Base-by-base conservation (phyloP, 1,140 invertebrate species). In the Leptopilina clavipes region DNA sequence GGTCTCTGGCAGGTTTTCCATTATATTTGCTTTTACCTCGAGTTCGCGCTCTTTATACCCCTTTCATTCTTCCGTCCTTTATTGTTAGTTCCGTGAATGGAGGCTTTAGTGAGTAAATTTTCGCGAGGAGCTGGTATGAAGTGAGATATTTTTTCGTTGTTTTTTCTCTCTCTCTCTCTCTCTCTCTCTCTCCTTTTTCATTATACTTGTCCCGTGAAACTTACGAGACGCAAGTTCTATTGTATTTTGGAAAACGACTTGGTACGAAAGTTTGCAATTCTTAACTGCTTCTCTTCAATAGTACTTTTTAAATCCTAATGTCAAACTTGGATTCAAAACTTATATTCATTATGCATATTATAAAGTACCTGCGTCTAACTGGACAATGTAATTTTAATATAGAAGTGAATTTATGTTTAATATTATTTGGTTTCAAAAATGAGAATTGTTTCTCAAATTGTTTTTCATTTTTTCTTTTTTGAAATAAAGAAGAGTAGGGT, bases 11-110 rank as follows among this genome's bases (percentile, higher is more conserved):
- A 65, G 59, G 59, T 65, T 65, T 65, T 65, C 59, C 59, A 65
- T 65, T 65, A 65, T n/a, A n/a, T 65, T 65, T 65, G 59, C 59
- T 65, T 65, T 65, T 65, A 65, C 22, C 59, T 31, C 59, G 59
- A 65, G 59, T 65, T 65, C 59, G 59, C 59, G 59, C 59, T 65
- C 59, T 65, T 65, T 65, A 65, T 65, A 65, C 59, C 59, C 59
- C 59, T 65, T 65, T 31, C 59, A 65, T 65, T 65, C 59, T 65
- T 65, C 59, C 25, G 1, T 9, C 59, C 59, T 65, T 65, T 65
- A 65, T 65, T 65, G 22, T 65, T 22, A 65, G 25, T 65, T 37
- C 59, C 25, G 59, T 65, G 59, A 65, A 65, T 65, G 59, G 59
- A 65, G 59, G 59, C 59, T 65, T 65, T 65, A 31, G 59, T 65